phyloP scores from a whole-genome alignment of 2,888 invertebrate species.

The Dynastes maya region DNA sequence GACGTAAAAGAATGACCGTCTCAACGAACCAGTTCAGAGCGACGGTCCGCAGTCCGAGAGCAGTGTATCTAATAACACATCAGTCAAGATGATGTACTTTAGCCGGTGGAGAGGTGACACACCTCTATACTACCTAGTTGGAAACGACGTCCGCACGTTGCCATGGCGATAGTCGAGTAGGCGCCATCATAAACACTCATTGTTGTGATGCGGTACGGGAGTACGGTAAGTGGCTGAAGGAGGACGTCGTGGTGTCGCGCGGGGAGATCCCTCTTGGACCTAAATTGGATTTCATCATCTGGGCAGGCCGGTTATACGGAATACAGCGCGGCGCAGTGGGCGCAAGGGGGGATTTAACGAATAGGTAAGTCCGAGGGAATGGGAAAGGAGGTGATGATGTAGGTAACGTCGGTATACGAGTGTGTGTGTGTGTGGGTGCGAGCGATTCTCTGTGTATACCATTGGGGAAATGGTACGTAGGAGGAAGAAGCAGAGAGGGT shows the following conservation, averaged over 20 bases:
- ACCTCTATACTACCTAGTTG: conserved; percentile 61
- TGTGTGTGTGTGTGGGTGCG: neutral
- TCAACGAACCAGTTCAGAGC: conserved; percentile 6
- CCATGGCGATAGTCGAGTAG: conserved; percentile 71
- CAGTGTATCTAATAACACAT: conserved; percentile 48
- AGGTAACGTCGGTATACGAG: conserved; percentile 17
- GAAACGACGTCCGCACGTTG: conserved; percentile 66
- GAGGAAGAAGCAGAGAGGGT: conserved; percentile 13
- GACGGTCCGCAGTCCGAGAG: conserved; percentile 26
- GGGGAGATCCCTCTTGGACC: conserved; percentile 58
- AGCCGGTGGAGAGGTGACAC: conserved; percentile 60
- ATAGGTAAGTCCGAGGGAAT: conserved; percentile 64
- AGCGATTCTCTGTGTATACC: neutral
- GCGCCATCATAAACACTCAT: conserved; percentile 73
- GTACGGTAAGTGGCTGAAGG: conserved; percentile 59
- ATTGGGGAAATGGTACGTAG: neutral
- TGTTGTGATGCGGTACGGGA: conserved; percentile 70
- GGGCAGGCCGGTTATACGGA: conserved; percentile 52
- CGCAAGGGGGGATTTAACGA: conserved; percentile 45
- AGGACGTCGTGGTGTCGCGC: conserved; percentile 56
- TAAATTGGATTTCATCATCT: conserved; percentile 69
- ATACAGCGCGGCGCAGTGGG: neutral
- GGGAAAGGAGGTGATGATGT: conserved; percentile 56
- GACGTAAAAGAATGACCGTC: conserved; percentile 41
- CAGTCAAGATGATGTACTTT: conserved; percentile 51